Conservation (phyloP, 2,888 invertebrate species). For the Lycia hirtaria region DNA sequence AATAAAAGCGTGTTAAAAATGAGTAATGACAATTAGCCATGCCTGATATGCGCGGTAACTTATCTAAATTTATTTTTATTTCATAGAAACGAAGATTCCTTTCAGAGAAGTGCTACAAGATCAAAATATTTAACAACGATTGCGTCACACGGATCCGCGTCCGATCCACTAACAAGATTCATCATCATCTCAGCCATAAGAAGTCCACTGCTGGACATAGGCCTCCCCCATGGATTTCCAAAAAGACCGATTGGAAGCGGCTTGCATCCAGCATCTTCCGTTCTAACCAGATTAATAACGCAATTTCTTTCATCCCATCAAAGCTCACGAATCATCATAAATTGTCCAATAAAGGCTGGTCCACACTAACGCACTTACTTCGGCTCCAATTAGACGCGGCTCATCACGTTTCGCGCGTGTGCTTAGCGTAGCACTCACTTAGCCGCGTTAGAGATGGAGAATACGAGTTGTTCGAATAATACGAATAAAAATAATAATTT, state of each 20-base stretch:
- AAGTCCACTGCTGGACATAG: too few species aligned
- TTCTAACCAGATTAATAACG: conserved; percentile 26
- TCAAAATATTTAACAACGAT: conserved; percentile 1
- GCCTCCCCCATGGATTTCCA: too few species aligned
- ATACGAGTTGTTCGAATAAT: background rate
- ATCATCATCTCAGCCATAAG: background rate
- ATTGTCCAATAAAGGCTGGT: conserved; percentile 52
- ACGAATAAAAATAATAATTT: too few species aligned
- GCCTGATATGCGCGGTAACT: too few species aligned
- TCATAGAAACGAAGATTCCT: too few species aligned
- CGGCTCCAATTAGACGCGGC: conserved; percentile 66
- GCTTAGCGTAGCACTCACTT: conserved; percentile 15
- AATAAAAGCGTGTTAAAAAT: too few species aligned
- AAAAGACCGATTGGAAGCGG: too few species aligned
- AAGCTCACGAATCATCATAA: conserved; percentile 30
- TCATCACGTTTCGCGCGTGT: conserved; percentile 53
- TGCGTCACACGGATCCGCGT: conserved; percentile 25
- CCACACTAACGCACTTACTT: conserved; percentile 54
- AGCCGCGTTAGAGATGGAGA: background rate
- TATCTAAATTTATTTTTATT: too few species aligned
- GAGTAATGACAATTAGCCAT: too few species aligned
- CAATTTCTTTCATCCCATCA: conserved; percentile 31
- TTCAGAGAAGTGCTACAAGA: background rate
- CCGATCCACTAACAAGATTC: conserved; percentile 31
- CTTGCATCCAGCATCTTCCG: too few species aligned